Evolutionary conservation across 2,797 vertebrate species (phyloP), one percentile per base, ranked within the genome.

Genomic region (Anabas testudineus): DNA sequence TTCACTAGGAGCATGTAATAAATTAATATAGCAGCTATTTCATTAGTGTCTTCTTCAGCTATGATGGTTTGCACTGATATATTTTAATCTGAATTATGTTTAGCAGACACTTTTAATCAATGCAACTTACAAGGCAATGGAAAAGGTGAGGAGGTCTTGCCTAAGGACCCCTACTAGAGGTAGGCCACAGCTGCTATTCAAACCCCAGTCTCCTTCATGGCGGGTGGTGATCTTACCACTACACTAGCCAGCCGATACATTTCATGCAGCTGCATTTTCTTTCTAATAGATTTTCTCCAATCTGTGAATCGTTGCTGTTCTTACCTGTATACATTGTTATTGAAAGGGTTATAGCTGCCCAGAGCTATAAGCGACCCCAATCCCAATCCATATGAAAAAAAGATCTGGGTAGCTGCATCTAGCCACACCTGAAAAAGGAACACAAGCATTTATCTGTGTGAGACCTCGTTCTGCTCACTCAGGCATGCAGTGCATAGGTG

Each of bases 241-340:
- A n/a, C n/a, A n/a, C n/a, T n/a, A n/a, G n/a, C n/a, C n/a, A n/a
- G n/a, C 36, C 63, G 28, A 49, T 55, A 7, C 34, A 56, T 68
- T 24, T 45, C 28, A 74, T 73, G 57, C 24, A 59, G 49, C 21
- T 42, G 28, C 41, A 4, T 62, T 67, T 3, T 26, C 15, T 58
- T 1, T 68, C 34, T 62, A 24, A 69, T n/a, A 69, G 30, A 67
- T 65, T 13, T 49, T 57, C 62, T 68, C 28, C 32, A 53, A 34
- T 39, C 67, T 19, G 42, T 49, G 19, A 70, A n/a, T 53, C 21
- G 30, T 39, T 42, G 42, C 42, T 67, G 39, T 21, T 74, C 87
- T 92, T 93, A 98, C 98, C 97, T 97, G 95, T 99, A 99, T 90
- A 99, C 96, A 64, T 99, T 99, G 85, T 99, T 99, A 90, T 98